These are phyloP conservation scores for Clupea harengus DNA, from an alignment of 2,113 vertebrate species.

Conservation along the genomic window DNA sequence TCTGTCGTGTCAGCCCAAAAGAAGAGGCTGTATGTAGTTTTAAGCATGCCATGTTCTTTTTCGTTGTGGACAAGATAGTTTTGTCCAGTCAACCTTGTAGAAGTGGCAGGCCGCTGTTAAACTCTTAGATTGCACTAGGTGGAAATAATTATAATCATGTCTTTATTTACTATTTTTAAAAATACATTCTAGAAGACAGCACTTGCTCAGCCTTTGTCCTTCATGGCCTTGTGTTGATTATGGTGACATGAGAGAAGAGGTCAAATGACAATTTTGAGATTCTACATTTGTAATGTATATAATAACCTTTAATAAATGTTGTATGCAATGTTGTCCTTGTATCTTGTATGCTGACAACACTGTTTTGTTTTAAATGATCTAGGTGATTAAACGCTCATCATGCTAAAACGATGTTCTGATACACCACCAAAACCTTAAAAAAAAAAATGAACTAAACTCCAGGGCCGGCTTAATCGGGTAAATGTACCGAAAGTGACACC, in stretches of 20 bases:
- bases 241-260: background rate
- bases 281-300: background rate
- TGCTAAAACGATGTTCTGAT: too few species aligned
- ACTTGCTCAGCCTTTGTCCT: background rate
- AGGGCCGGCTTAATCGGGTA: too few species aligned
- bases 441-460: too few species aligned
- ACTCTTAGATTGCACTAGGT: background rate
- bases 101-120: background rate
- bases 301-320: background rate
- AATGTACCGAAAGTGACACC: too few species aligned
- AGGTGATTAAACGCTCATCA: too few species aligned
- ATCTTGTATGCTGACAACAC: background rate
- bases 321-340: background rate
- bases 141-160: background rate
- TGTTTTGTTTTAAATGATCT: too few species aligned
- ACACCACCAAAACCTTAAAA: too few species aligned
- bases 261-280: background rate
- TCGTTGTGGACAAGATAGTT: background rate
- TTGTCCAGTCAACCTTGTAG: background rate
- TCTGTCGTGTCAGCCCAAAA: background rate
- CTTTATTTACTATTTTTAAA: background rate
- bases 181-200: background rate
- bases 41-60: background rate
- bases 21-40: background rate
- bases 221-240: background rate